Conservation (phyloP, 2,888 invertebrate genomes). For the Eutolmus rufibarbis region DNA sequence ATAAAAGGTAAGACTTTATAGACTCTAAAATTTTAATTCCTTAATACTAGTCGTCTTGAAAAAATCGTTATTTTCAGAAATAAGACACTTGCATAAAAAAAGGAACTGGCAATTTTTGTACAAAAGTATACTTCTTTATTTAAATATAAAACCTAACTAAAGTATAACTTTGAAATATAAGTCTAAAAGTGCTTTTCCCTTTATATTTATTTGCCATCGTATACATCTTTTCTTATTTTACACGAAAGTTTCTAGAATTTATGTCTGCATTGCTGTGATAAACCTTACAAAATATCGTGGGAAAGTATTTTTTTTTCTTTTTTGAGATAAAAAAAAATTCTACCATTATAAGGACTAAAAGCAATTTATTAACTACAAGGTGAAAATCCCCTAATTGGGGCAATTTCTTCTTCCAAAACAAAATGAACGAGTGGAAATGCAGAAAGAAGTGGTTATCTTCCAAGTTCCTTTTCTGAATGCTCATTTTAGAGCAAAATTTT, state of each 20-base stretch:
- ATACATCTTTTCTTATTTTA: neutral
- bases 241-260: neutral
- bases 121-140: too few species aligned
- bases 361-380: neutral
- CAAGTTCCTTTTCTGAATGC: neutral
- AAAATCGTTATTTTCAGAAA: too few species aligned
- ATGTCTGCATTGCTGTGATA: neutral
- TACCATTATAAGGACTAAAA: neutral
- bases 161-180: too few species aligned
- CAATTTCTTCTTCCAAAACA: neutral
- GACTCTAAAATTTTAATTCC: too few species aligned
- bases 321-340: neutral
- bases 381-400: neutral
- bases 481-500: neutral
- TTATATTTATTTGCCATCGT: too few species aligned
- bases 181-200: too few species aligned
- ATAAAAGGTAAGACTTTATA: too few species aligned
- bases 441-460: neutral
- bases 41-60: too few species aligned
- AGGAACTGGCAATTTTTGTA: too few species aligned
- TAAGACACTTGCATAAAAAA: too few species aligned
- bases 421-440: neutral
- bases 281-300: neutral
- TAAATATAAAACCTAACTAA: too few species aligned
- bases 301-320: neutral